Evolutionary conservation across 2,113 vertebrate genomes (phyloP).

Genomic region (Aegithalos caudatus): DNA sequence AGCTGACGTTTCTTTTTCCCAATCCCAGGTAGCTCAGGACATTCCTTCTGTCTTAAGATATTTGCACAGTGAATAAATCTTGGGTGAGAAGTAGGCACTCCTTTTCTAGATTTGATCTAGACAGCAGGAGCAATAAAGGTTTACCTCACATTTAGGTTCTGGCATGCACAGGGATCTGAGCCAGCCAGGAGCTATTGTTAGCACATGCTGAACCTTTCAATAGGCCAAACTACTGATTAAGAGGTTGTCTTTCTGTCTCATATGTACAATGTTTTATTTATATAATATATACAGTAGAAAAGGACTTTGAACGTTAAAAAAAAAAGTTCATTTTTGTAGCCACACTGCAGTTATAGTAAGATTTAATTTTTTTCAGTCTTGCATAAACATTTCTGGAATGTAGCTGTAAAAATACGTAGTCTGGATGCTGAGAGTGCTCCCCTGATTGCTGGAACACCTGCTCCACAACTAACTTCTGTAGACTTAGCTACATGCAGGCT

Average conservation of each 20-base stretch:
- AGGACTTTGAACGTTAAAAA: neutral
- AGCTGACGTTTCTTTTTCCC: neutral
- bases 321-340: fast-evolving
- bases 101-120: neutral
- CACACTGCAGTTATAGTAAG: neutral
- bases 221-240: neutral
- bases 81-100: fast-evolving
- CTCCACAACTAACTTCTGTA: neutral
- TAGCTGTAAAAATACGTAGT: neutral
- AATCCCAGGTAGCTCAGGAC: neutral
- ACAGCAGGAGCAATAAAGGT: neutral
- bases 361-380: neutral
- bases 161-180: neutral
- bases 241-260: neutral
- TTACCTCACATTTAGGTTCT: neutral
- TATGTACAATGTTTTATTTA: neutral
- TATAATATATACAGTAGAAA: neutral
- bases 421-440: neutral
- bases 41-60: neutral
- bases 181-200: neutral
- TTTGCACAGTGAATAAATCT: neutral
- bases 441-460: neutral
- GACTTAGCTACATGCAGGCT: neutral
- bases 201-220: neutral
- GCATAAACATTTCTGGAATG: neutral